A percentile compares a stretch with the other conserved stretches of the same genome.
These are phyloP conservation scores for Spatula clypeata DNA, from an alignment of 2,797 vertebrate genomes.

Conservation along the genomic window DNA sequence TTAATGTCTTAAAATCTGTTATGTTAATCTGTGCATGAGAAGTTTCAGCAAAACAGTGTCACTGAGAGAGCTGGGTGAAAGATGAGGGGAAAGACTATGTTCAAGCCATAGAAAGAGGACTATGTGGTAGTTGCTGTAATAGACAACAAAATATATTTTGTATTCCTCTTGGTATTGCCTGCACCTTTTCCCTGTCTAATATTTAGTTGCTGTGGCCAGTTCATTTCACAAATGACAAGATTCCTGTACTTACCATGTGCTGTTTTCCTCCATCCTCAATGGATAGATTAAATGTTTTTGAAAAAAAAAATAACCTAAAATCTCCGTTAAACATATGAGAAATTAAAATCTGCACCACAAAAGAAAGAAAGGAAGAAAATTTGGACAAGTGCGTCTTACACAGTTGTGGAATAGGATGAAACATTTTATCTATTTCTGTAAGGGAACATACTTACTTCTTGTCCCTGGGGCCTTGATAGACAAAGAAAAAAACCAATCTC, in stretches of 20 bases:
- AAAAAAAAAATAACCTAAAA: not conserved
- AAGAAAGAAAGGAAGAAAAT: not conserved
- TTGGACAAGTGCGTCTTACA: not conserved
- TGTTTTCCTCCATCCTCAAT: not conserved
- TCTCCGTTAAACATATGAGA: not conserved
- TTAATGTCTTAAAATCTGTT: not conserved
- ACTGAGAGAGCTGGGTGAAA: not conserved
- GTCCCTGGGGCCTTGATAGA: not conserved
- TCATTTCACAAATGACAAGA: not conserved
- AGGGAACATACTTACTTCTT: slow-evolving; percentile 57
- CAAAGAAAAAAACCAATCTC: slow-evolving; percentile 63
- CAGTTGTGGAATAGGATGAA: not conserved
- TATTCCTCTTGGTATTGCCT: not conserved
- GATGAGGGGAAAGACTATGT: not conserved
- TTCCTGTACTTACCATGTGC: not conserved
- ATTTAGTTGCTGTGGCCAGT: not conserved
- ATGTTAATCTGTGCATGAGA: not conserved
- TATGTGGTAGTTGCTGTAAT: not conserved
- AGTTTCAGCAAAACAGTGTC: not conserved
- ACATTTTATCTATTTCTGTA: not conserved
- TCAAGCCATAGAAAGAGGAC: not conserved
- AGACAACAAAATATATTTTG: not conserved
- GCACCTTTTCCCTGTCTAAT: not conserved
- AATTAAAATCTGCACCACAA: not conserved
- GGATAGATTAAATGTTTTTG: not conserved